phyloP scores from a whole-genome alignment of 2,888 invertebrate species.

The Hypsopygia costalis region DNA sequence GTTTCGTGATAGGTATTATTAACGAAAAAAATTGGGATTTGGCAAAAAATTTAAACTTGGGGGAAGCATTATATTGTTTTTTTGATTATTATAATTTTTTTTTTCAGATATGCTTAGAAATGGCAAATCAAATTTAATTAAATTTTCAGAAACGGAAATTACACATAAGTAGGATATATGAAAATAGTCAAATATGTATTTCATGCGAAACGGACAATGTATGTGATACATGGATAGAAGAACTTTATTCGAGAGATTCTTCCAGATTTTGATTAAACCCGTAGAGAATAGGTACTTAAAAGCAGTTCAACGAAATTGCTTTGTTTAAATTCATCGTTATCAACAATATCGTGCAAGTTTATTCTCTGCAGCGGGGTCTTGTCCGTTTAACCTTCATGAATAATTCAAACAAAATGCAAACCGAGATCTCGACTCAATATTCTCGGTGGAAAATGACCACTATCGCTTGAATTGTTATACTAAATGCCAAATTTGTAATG shows the following conservation, averaged over 20 bases:
- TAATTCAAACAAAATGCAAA: conserved; percentile 44
- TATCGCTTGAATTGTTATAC: conserved; percentile 26
- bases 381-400: conserved; percentile 54
- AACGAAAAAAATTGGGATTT: too few relatives aligned
- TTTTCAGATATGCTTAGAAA: too few relatives aligned
- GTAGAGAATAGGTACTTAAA: not conserved
- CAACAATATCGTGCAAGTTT: conserved; percentile 38
- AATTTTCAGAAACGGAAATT: too few relatives aligned
- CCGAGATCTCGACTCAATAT: conserved; percentile 41
- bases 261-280: conserved; percentile 3
- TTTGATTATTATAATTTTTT: too few relatives aligned
- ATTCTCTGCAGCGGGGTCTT: conserved; percentile 32
- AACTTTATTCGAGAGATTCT: conserved; percentile 1
- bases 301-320: conserved; percentile 7
- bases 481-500: conserved; percentile 10
- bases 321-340: conserved; percentile 36
- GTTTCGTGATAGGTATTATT: too few relatives aligned
- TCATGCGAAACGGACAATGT: too few relatives aligned
- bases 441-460: conserved; percentile 33
- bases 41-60: too few relatives aligned
- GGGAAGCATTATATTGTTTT: too few relatives aligned
- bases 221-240: too few relatives aligned
- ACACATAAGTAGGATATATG: too few relatives aligned
- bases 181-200: too few relatives aligned
- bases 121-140: too few relatives aligned